These are phyloP conservation scores for Tetragonula clypearis DNA, from an alignment of 1,140 invertebrate species.

Conservation along the genomic window DNA sequence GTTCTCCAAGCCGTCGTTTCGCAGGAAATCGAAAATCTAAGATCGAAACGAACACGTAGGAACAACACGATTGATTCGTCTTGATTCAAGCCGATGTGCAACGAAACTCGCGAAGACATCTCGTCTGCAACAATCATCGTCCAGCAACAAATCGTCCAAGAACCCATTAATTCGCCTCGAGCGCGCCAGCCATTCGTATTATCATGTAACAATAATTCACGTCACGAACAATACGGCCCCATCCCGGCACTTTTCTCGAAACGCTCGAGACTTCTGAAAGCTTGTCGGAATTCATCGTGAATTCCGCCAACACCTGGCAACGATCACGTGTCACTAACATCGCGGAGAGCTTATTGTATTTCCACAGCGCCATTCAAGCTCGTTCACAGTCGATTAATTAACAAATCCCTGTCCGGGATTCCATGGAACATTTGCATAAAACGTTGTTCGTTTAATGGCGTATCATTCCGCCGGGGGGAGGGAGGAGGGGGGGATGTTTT, in stretches of 20 bases:
- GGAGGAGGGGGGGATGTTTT: neutral
- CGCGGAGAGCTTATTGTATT: neutral
- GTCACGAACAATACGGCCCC: neutral
- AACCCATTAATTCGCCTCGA: neutral
- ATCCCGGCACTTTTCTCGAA: neutral
- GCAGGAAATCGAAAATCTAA: no score
- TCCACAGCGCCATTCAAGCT: neutral
- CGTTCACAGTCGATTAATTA: constrained; percentile 36
- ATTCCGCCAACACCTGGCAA: neutral
- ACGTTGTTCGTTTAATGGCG: constrained; percentile 20
- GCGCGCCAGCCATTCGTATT: neutral
- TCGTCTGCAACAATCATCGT: neutral
- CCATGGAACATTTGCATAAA: constrained; percentile 18
- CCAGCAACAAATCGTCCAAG: neutral
- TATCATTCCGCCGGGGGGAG: neutral
- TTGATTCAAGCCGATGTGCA: neutral
- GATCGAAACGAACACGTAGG: neutral
- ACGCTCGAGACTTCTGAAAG: neutral
- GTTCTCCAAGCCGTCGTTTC: no score
- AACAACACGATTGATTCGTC: neutral
- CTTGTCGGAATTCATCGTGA: neutral
- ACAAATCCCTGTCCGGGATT: constrained; percentile 2
- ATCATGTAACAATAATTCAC: neutral
- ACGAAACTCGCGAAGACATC: neutral
- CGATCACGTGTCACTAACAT: neutral